Percentiles rank a stretch among this genome's conserved stretches.
phyloP scores from a whole-genome alignment of 2,888 invertebrate genomes.

The Rotaria sp. region DNA sequence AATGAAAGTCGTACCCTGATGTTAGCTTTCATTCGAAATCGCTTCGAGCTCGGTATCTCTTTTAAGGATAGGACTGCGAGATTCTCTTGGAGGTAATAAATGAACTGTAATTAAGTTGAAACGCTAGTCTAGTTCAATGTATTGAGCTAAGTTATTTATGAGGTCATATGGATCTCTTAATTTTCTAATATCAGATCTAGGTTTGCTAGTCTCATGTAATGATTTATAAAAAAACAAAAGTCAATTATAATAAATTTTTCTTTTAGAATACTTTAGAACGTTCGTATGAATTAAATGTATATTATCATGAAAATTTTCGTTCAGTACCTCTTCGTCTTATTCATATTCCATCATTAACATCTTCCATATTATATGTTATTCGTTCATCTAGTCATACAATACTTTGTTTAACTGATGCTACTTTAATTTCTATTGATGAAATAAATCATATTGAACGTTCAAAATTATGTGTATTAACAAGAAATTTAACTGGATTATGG shows the following conservation, averaged over 20 bases:
- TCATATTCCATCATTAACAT: conserved; percentile 1
- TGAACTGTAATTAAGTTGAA: too few relatives aligned
- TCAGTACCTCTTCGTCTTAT: background rate
- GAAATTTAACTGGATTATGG: conserved; percentile 10
- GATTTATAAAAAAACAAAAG: too few relatives aligned
- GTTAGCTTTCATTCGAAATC: too few relatives aligned
- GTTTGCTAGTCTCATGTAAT: too few relatives aligned
- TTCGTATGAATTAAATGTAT: background rate
- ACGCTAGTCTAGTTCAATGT: too few relatives aligned
- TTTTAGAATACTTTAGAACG: background rate
- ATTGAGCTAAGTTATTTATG: too few relatives aligned
- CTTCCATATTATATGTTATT: background rate
- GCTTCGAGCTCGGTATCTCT: too few relatives aligned
- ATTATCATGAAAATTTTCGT: conserved; percentile 27
- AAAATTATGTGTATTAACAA: background rate
- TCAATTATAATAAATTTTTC: background rate
- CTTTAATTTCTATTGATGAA: background rate
- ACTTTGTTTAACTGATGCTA: background rate
- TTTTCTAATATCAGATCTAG: too few relatives aligned
- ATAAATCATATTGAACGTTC: conserved; percentile 16
- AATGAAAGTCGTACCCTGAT: too few relatives aligned
- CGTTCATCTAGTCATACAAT: conserved; percentile 2
- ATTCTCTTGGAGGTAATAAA: too few relatives aligned
- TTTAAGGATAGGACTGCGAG: too few relatives aligned
- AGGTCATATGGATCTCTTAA: too few relatives aligned